These are phyloP conservation scores for Lanius ludovicianus DNA, from an alignment of 2,113 vertebrate genomes.

Conservation along the genomic window DNA sequence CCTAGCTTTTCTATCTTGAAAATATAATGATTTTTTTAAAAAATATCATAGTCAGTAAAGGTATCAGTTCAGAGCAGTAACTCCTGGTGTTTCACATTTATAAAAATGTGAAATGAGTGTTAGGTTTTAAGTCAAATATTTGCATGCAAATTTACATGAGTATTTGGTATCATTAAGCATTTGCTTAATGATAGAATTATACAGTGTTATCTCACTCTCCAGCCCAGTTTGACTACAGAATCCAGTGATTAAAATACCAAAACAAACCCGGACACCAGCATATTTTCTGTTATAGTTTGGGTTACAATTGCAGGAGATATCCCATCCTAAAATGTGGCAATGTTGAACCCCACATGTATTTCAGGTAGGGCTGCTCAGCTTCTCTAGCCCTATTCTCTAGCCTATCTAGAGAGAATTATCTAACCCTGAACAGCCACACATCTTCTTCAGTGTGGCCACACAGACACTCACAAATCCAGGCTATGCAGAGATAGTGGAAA, in stretches of 20 bases:
- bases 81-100: background rate
- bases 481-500: accelerated
- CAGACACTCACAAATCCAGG: background rate
- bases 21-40: background rate
- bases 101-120: background rate
- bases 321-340: background rate
- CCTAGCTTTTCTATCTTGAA: background rate
- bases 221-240: background rate
- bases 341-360: background rate
- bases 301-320: background rate
- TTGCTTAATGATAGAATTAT: background rate
- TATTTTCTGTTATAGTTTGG: background rate
- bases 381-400: background rate
- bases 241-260: background rate
- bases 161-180: background rate
- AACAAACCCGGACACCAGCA: background rate
- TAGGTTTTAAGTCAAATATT: background rate
- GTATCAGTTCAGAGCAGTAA: background rate
- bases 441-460: background rate
- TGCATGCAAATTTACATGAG: background rate
- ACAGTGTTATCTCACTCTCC: background rate
- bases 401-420: background rate
- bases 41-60: background rate
- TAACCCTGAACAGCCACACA: background rate
- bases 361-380: background rate